Evolutionary conservation across 2,888 invertebrate genomes (phyloP), one percentile per base, ranked within the genome.

Genomic region (Tiliacea citrago): DNA sequence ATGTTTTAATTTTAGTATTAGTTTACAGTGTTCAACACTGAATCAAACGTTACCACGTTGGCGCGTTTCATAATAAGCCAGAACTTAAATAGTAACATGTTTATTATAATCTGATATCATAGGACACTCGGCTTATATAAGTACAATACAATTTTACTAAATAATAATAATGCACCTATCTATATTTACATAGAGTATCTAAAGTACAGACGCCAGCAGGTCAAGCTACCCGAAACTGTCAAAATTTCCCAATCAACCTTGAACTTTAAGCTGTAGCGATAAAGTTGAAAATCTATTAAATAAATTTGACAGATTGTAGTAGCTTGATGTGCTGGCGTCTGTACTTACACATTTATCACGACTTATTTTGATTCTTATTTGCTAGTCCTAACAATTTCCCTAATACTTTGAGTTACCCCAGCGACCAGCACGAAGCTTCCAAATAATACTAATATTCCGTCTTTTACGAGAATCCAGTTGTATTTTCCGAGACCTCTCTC

Each of bases 401-500:
- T 92, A 75, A 96, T 91, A 90, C 96, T 95, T 86, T 96, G 96
- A 67, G 92, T 94, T 49, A 96, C 96, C 65, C 98, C 98, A 13
- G 98, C 97, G 55, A 98, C 90, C 45, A 98, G 91, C 0, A 98
- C 98, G 84, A 98, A 97, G 9, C 97, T 85, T 1, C 98, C 97
- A 81, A 98, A 97, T 0, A 97, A 16, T 35, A 97, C 93, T 24
- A 98, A 94, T 10, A 97, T 57, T 0, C 96, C 45, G 88, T 98
- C 98, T 91, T 98, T 98, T 82, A 97, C 93, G 0, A 98, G 92
- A 65, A 97, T 97, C 97, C 98, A 98, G 42, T 97, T 97, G 82
- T 95, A 97, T 77, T 90, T 93, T 10, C 98, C 98, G 13, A 98
- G 96, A 60, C 96, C 97, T 69, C 97, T 94, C 21, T 98, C 97